Evolutionary conservation across 2,113 vertebrate species (phyloP), one percentile per base, ranked within the genome.

Genomic region (Tringa solitaria): DNA sequence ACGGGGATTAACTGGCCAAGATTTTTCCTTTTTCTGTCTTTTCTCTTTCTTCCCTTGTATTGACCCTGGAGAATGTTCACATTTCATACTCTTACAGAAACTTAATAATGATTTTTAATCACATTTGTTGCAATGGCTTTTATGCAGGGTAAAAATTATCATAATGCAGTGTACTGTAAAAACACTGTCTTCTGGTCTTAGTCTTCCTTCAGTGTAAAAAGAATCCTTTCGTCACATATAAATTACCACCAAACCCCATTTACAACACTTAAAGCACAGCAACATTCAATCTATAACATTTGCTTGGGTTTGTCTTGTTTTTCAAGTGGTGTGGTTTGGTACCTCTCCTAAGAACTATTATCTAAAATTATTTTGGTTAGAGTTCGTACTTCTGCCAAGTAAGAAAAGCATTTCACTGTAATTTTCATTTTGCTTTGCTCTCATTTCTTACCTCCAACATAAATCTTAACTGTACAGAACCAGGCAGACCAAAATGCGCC

Each of bases 351-450:
- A 32, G 8, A 37, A 54, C 14, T 35, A 56, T 28, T 74, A 32
- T 48, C n/a, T 86, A 74, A 83, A 90, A 57, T 21, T 35, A 35
- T 65, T 68, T 84, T 43, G 2, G 26, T 85, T 92, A 65, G 68
- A 90, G 12, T 27, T 43, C 35, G 8, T 28, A 53, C 4, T 70
- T 78, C 63, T 72, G 24, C 6, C 74, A 84, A 73, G n/a, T 69
- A 74, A 91, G 30, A 85, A 75, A 95, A 94, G 46, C 8, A 6
- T 30, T 76, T 87, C 69, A 85, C 54, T 7, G 8, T 85, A 53
- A 53, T 26, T 97, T 95, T 93, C 61, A 24, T 81, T 93, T 95
- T 86, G 18, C n/a, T 94, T 92, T 79, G 33, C 6, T 96, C 16
- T 89, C 3, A 76, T 67, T 82, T 72, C 53, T 65, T 85, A 53